Percentiles rank a stretch among this genome's conserved stretches.
Conservation (phyloP, 2,888 invertebrate species). For the Melieria crassipennis region DNA sequence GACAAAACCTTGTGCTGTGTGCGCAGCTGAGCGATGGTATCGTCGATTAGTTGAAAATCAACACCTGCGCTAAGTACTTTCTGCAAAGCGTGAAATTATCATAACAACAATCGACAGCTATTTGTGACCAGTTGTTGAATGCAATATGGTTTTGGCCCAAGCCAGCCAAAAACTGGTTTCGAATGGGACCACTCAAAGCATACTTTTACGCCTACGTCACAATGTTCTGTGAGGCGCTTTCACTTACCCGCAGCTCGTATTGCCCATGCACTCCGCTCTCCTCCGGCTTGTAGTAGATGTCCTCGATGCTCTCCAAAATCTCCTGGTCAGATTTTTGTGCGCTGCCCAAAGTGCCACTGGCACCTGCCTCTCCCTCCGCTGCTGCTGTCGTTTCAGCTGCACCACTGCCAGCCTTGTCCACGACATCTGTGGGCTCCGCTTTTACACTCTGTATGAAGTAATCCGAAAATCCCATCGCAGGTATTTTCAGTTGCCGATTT, state of each 20-base stretch:
- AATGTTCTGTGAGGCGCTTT: background rate
- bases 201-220: slow-evolving; percentile 15
- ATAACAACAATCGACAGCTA: slow-evolving; percentile 6
- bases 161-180: background rate
- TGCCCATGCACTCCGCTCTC: slow-evolving; percentile 42
- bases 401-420: slow-evolving; percentile 25
- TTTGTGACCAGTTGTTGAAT: slow-evolving; percentile 2
- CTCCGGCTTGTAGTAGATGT: slow-evolving; percentile 60
- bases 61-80: slow-evolving; percentile 61
- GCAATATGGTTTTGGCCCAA: slow-evolving; percentile 36
- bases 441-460: slow-evolving; percentile 65
- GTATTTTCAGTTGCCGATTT: slow-evolving; percentile 64
- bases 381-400: background rate
- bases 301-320: slow-evolving; percentile 63
- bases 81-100: slow-evolving; percentile 44
- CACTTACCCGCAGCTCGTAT: slow-evolving; percentile 61
- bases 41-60: slow-evolving; percentile 58
- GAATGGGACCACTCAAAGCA: background rate
- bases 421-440: slow-evolving; percentile 46
- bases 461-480: slow-evolving; percentile 66
- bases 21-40: slow-evolving; percentile 59
- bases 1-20: slow-evolving; percentile 78
- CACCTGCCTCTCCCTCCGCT: background rate
- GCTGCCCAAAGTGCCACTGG: slow-evolving; percentile 40
- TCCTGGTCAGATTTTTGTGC: slow-evolving; percentile 64